phyloP scores from a whole-genome alignment of 2,888 invertebrate species.

The Prosapia bicincta region DNA sequence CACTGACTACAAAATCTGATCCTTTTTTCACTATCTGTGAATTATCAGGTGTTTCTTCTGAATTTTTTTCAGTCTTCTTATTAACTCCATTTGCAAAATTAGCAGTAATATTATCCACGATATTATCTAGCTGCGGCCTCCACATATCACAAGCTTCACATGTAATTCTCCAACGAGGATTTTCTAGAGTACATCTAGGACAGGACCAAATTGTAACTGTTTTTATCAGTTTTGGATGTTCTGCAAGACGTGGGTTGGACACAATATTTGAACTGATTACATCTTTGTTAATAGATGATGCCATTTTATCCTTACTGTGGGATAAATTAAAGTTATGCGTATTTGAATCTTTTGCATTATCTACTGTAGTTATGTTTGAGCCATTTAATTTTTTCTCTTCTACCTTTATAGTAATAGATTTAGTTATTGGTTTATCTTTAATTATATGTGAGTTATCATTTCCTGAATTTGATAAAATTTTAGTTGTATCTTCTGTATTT shows the following conservation, averaged over 20 bases:
- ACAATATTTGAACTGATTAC: neutral
- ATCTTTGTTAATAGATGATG: neutral
- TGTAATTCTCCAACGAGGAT: conserved; percentile 58
- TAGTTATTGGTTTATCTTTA: neutral
- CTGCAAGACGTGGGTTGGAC: neutral
- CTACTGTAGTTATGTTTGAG: neutral
- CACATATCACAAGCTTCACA: conserved; percentile 59
- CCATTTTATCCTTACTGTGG: neutral
- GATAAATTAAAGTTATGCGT: neutral
- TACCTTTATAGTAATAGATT: neutral
- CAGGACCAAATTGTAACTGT: conserved; percentile 52
- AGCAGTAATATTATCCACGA: neutral
- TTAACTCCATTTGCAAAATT: neutral
- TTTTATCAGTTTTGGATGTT: conserved; percentile 22
- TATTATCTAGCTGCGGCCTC: conserved; percentile 44
- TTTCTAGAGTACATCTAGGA: conserved; percentile 57
- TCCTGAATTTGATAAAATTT: neutral
- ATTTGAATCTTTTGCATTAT: neutral
- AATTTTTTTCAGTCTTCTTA: neutral
- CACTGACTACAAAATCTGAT: neutral
- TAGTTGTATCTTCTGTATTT: neutral
- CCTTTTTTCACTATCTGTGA: neutral
- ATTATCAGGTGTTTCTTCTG: neutral
- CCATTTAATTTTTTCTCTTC: neutral
- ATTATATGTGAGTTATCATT: neutral